Evolutionary conservation across 2,888 invertebrate genomes (phyloP), one percentile per base, ranked within the genome.

Genomic region (Hermaeophaga mercurialis): DNA sequence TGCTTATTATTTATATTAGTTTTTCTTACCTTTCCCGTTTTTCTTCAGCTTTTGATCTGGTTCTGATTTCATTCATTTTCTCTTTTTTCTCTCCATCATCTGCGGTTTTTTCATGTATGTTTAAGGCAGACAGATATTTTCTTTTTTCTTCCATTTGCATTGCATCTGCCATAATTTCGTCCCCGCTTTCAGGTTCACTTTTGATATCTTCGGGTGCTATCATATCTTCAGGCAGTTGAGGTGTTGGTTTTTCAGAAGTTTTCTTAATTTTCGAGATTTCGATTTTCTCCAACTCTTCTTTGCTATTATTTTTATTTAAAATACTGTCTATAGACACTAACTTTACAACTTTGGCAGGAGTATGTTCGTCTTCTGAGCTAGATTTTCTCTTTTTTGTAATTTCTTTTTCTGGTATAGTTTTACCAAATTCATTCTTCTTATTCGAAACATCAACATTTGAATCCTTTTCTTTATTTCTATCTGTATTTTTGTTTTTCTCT

Each of bases 61-160:
- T 72, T 26, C 73, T 58, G 38, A 75, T 75, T 54, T 73, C 71
- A 34, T 69, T 64, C n/a, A n/a, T n/a, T 1, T 34, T 38, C 22
- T 65, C 65, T n/a, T 50, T 50, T 58, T 63, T 68, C 48, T 67
- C 65, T 31, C 56, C 64, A 6, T 59, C 61, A 6, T 59, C 61
- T 6, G 65, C 67, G 9, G 65, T 54, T 59, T 70, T 75, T 59
- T 75, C 75, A 0, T 70, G 70, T 47, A 75, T 76, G 58, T 76
- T 75, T 48, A 76, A 64, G 0, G 76, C 75, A 0, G 75, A 75
- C 33, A 76, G 56, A 56, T 74, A 75, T 47, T 72, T 74, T 31
- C 46, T 57, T 28, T 60, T 56, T 11, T 54, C 57, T 18, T 57
- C 60, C 45, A 55, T 28, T 38, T 57, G 44, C 1, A 15, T 6